Evolutionary conservation across 2,113 vertebrate species (phyloP), one percentile per base, ranked within the genome.

Genomic region (Phasianus colchicus): DNA sequence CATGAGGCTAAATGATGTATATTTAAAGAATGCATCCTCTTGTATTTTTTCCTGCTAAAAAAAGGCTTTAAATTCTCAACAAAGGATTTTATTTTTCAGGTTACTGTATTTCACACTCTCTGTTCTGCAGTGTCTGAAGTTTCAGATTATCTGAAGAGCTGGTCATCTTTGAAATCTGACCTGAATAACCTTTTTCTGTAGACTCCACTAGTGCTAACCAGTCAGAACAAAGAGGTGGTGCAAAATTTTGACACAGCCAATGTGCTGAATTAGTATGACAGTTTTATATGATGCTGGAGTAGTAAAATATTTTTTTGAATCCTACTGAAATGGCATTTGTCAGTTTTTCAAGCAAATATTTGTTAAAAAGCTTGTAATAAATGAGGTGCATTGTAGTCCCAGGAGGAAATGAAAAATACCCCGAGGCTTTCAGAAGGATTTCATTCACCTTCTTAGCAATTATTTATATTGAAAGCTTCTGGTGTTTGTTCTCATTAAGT

Each of bases 1-100:
- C 92, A 43, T 90, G 64, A 97, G 75, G 58, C 76, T 97, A 96
- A 98, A 93, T 90, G 18, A 93, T 90, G 18, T 89, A 24, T 95
- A 93, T 95, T 92, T 96, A 93, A 97, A 93, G 89, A 87, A 60
- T 70, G 13, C 30, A 78, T n/a, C 34, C 40, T 95, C 92, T 90
- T 92, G 48, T 85, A 71, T 83, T 57, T 89, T 85, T 86, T 85
- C 76, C 55, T 71, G 10, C 73, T 30, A 58, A 83, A 88, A 76
- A 86, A 90, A 38, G 52, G 19, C 95, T 97, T 94, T 97, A 83
- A 94, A 78, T 88, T 96, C 55, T 90, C 74, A 80, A 64, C 83
- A 93, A 88, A 92, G 60, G 50, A 38, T 91, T 91, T 90, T 91
- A 92, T 94, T 95, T 90, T 74, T 66, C 48, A 42, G 74, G 87